Evolutionary conservation across 2,113 vertebrate species (phyloP).

Genomic region (Triplophysa siluroides): DNA sequence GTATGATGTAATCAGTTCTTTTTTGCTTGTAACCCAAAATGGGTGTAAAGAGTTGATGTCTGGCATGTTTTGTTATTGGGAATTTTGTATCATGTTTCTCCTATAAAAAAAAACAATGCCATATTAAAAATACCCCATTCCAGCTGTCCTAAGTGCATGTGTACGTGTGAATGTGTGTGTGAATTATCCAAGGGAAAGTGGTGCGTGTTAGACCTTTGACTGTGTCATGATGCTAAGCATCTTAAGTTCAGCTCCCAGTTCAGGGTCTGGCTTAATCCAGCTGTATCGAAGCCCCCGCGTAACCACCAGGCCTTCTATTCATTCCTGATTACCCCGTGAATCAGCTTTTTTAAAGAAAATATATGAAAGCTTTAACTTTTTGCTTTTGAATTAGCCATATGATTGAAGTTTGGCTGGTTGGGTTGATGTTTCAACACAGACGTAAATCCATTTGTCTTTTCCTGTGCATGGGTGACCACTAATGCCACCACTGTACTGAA

Average conservation of each 20-base stretch:
- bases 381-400: conserved; percentile 10
- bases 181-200: conserved; percentile 26
- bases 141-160: conserved; percentile 22
- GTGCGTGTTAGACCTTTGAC: conserved; percentile 49
- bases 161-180: conserved; percentile 4
- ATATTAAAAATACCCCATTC: conserved; percentile 33
- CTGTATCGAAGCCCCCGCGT: conserved; percentile 14
- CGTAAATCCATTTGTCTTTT: not conserved
- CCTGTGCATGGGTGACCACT: conserved; percentile 18
- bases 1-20: conserved; percentile 21
- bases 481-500: conserved; percentile 33
- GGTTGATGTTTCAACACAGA: conserved; percentile 3
- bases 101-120: not conserved
- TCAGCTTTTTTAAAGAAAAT: conserved; percentile 33
- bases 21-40: conserved; percentile 52
- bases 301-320: conserved; percentile 18
- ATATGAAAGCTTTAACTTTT: conserved; percentile 31
- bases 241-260: conserved; percentile 27
- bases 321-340: conserved; percentile 22
- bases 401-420: not conserved
- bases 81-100: not conserved
- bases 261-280: conserved; percentile 7
- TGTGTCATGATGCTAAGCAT: conserved; percentile 50
- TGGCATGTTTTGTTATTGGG: conserved; percentile 12
- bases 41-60: conserved; percentile 25